Evolutionary conservation across 2,113 vertebrate genomes (phyloP).

Genomic region (Notothenia coriiceps): DNA sequence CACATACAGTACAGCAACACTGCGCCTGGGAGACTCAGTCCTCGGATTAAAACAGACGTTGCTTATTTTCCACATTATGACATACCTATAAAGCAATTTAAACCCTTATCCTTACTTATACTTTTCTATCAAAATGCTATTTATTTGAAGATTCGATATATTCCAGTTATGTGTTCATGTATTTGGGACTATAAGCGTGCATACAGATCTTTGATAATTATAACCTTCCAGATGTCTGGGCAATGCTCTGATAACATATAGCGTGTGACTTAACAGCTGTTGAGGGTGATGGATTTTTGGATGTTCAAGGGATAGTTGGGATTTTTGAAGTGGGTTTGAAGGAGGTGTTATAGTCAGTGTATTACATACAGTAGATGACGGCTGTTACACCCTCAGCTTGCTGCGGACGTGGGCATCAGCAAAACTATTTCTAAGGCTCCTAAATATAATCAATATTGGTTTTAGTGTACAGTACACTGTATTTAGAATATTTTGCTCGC

Average conservation of each 20-base stretch:
- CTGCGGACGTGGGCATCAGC: too few species aligned
- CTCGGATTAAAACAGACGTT: not conserved
- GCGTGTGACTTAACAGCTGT: not conserved
- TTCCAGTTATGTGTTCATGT: too few species aligned
- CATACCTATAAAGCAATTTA: conserved; percentile 19
- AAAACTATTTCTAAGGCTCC: too few species aligned
- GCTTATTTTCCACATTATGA: not conserved
- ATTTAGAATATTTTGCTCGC: too few species aligned
- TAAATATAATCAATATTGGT: too few species aligned
- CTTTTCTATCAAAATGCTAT: conserved; percentile 12
- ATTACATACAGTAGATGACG: too few species aligned
- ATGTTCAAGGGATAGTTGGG: not conserved
- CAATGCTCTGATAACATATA: not conserved
- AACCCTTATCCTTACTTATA: not conserved
- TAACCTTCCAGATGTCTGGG: not conserved
- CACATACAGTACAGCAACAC: not conserved
- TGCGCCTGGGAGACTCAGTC: not conserved
- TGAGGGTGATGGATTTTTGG: not conserved
- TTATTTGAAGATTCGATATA: too few species aligned
- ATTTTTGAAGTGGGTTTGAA: too few species aligned
- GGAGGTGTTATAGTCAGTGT: too few species aligned
- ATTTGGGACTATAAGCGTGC: not conserved
- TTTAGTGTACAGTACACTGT: too few species aligned
- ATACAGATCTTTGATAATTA: not conserved
- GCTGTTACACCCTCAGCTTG: too few species aligned